A percentile compares a stretch with the other conserved stretches of the same genome.
Conservation (phyloP, 64 coral and sea anemone genomes). For the Montipora cactus region DNA sequence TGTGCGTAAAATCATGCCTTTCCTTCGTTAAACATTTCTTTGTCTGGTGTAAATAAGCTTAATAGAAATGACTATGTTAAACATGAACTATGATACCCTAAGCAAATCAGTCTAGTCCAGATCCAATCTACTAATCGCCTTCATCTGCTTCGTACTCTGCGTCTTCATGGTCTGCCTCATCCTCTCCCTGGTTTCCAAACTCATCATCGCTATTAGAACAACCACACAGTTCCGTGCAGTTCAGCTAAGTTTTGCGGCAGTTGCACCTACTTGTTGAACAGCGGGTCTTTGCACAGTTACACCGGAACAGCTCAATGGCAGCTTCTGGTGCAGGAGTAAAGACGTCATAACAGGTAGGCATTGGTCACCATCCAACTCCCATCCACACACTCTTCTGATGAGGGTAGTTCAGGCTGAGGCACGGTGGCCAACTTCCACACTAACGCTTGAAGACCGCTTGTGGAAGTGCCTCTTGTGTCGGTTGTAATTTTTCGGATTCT, state of each 20-base stretch:
- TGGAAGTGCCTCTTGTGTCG: conserved; percentile 3
- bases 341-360: no score
- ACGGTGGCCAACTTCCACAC: conserved; percentile 36
- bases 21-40: no score
- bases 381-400: no score
- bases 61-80: no score
- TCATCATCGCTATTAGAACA: neutral
- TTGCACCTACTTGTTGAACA: conserved; percentile 19
- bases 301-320: conserved; percentile 1
- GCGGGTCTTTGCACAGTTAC: neutral
- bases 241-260: conserved; percentile 9
- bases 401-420: conserved; percentile 8
- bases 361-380: no score
- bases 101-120: no score
- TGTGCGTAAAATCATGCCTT: no score
- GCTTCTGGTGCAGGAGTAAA: conserved; percentile 22
- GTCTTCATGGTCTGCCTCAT: neutral
- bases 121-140: no score
- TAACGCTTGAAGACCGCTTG: neutral
- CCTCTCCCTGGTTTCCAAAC: neutral
- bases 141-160: neutral
- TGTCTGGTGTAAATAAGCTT: no score
- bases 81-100: no score
- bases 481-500: conserved; percentile 16
- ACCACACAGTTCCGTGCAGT: neutral